These are phyloP conservation scores for Zenarchopterus dispar DNA, from an alignment of 2,797 vertebrate species.

Conservation along the genomic window DNA sequence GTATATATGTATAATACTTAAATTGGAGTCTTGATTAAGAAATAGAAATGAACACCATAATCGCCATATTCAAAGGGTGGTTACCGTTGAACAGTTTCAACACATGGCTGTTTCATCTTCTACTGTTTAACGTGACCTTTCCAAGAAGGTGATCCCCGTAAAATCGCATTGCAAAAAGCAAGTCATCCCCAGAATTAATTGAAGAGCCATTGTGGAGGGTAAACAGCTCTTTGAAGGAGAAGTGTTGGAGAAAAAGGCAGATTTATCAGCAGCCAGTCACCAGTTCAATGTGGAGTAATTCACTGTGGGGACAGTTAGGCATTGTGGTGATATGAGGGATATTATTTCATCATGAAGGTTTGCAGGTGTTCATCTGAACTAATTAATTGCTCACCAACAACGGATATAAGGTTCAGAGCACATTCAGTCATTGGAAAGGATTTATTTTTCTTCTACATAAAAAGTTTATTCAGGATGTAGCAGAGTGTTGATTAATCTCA, in stretches of 20 bases:
- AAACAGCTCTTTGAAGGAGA: neutral
- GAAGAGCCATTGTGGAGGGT: neutral
- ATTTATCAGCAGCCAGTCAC: constrained; percentile 44
- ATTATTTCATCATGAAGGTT: constrained; percentile 28
- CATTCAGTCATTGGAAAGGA: constrained; percentile 13
- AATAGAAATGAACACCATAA: no score
- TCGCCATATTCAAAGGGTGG: no score
- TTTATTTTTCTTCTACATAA: constrained; percentile 14
- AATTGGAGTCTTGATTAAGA: no score
- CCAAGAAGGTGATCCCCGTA: constrained; percentile 21
- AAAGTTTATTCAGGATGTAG: constrained; percentile 23
- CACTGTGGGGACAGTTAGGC: constrained; percentile 34
- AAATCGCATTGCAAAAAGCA: constrained; percentile 25
- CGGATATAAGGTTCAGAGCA: constrained; percentile 24
- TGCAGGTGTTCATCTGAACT: constrained; percentile 38
- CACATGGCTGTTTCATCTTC: neutral
- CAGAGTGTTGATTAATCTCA: constrained; percentile 35
- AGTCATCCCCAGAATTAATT: constrained; percentile 37
- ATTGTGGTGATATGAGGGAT: constrained; percentile 34
- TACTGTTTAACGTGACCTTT: constrained; percentile 38
- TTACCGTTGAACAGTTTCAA: no score
- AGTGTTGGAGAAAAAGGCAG: constrained; percentile 1
- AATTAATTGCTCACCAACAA: constrained; percentile 41
- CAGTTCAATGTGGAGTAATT: constrained; percentile 29
- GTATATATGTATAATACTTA: no score